These are phyloP conservation scores for Argynnis bischoffii DNA, from an alignment of 2,888 invertebrate genomes.

Conservation along the genomic window DNA sequence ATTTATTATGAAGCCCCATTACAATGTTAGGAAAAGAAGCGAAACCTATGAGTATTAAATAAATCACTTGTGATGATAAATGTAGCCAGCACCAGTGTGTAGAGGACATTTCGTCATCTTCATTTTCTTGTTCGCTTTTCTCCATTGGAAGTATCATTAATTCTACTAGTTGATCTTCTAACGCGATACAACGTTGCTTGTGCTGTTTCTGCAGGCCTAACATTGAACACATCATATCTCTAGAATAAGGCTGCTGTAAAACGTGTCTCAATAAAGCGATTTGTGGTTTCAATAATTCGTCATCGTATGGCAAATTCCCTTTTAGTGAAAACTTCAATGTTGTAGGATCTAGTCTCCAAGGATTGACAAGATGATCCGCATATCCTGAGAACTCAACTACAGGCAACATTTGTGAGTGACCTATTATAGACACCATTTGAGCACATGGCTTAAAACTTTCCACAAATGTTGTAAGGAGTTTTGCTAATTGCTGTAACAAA, in stretches of 20 bases:
- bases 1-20: conserved; percentile 91
- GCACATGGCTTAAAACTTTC: conserved; percentile 96
- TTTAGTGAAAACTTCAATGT: conserved; percentile 86
- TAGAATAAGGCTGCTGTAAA: conserved; percentile 95
- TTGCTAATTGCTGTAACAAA: conserved; percentile 88
- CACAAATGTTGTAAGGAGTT: conserved; percentile 92
- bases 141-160: conserved; percentile 96
- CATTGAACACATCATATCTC: conserved; percentile 98
- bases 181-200: conserved; percentile 92
- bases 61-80: conserved; percentile 96
- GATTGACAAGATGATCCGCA: conserved; percentile 93
- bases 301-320: conserved; percentile 92
- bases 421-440: conserved; percentile 97
- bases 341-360: conserved; percentile 95
- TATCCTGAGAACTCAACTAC: conserved; percentile 97
- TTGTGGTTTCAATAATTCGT: conserved; percentile 94
- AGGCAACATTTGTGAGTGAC: conserved; percentile 94
- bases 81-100: conserved; percentile 96
- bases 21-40: conserved; percentile 97
- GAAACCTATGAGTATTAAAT: conserved; percentile 96
- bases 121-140: conserved; percentile 87
- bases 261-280: conserved; percentile 93
- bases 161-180: conserved; percentile 96
- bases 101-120: conserved; percentile 83
- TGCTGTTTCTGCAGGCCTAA: conserved; percentile 96